A percentile compares a stretch with the other conserved stretches of the same genome.
Conservation (phyloP, 2,888 invertebrate species). For the Coronaproctus castanopsis region DNA sequence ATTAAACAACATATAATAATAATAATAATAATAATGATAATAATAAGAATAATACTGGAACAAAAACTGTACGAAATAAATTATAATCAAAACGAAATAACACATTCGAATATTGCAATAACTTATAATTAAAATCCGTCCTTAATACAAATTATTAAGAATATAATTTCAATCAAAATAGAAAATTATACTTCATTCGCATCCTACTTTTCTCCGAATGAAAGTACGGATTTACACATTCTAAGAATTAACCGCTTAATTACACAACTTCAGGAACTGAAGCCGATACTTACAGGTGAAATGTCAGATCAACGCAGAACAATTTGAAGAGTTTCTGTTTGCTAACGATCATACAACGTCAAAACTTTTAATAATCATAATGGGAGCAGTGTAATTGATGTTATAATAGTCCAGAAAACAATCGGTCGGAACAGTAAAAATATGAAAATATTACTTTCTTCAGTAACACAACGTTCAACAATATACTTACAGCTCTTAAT, state of each 20-base stretch:
- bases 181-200: neutral
- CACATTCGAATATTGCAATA: neutral
- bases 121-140: neutral
- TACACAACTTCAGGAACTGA: neutral
- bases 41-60: neutral
- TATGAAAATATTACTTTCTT: too few species aligned
- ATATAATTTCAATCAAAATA: neutral
- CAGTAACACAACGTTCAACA: too few species aligned
- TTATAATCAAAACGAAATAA: neutral
- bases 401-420: neutral
- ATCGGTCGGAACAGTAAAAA: too few species aligned
- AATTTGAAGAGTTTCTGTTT: neutral
- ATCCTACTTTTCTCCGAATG: neutral
- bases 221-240: neutral
- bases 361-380: neutral
- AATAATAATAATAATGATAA: too few species aligned
- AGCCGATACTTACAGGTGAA: neutral
- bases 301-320: neutral
- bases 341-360: neutral
- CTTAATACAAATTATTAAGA: neutral
- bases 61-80: neutral
- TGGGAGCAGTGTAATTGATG: neutral
- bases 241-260: neutral
- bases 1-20: neutral
- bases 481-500: too few species aligned